Base-by-base conservation (phyloP, 2,888 invertebrate species). In the Polietes domitor region DNA sequence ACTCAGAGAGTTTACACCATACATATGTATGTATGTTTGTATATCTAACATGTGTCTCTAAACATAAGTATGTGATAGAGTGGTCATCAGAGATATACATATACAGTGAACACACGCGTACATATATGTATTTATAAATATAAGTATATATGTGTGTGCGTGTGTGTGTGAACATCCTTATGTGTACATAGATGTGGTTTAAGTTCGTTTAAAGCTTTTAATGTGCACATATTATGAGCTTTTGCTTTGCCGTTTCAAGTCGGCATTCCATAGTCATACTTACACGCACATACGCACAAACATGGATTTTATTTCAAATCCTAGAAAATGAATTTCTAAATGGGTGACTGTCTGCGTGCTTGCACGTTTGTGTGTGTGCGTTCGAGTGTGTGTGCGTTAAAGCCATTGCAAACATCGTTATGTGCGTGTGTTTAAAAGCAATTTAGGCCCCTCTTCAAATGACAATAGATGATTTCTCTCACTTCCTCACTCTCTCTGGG, bases 271-370 rank as follows among this genome's bases (percentile, higher is more conserved):
- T 28, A 61, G 61, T n/a, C 61, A 17, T 28, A 32, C 32, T 28
- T 2, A 61, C 28, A 61, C 61, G 24, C 58, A 58, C 47, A 58
- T 26, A n/a, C 58, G 1, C 58, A 58, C 32, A 58, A 28, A 61
- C 32, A 68, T 43, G 21, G 28, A 37, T 77, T 80, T 79, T 83
- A 79, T 72, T 77, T 77, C 63, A 81, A 85, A 77, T 77, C 77
- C 71, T 50, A 68, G 72, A 58, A 84, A 84, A 81, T 84, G 80
- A 81, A 84, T 75, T 81, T 80, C 77, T 61, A 77, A 68, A 68
- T 68, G 68, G 58, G 7, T 47, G 58, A 37, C 21, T 17, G 47
- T 43, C 6, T 53, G 61, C 47, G 53, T 78, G 71, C 7, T 41
- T 65, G 73, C 55, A 72, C 58, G 63, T 63, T 1, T 65, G 37